phyloP scores from a whole-genome alignment of 2,113 vertebrate species.

The Pterocles burchelli region DNA sequence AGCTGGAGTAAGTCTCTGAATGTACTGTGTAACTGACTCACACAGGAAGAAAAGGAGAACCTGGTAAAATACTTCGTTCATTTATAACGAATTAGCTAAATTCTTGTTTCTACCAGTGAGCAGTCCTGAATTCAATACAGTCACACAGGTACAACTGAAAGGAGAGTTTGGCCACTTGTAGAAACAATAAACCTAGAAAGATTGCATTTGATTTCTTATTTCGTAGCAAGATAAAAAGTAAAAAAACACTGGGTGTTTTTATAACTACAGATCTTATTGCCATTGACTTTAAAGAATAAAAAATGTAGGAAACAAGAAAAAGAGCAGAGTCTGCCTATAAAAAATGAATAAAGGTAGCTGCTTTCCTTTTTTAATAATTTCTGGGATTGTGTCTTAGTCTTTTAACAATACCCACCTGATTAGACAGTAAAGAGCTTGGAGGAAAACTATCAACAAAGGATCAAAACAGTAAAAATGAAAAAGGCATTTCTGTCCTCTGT shows the following conservation, averaged over 20 bases:
- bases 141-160: not conserved
- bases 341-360: not conserved
- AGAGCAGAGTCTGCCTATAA: not conserved
- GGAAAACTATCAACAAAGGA: not conserved
- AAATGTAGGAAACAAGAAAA: not conserved
- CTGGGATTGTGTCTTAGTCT: not conserved
- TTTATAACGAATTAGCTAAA: conserved; percentile 26
- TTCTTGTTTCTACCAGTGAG: not conserved
- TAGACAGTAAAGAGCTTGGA: not conserved
- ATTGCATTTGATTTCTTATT: not conserved
- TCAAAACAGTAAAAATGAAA: not conserved
- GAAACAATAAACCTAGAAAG: not conserved
- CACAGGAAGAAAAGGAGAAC: conserved; percentile 37
- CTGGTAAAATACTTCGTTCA: conserved; percentile 49
- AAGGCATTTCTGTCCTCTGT: not conserved
- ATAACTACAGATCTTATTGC: not conserved
- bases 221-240: not conserved
- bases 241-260: not conserved
- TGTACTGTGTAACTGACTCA: conserved; percentile 9
- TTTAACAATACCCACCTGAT: not conserved
- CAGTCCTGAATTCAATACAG: not conserved
- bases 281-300: not conserved
- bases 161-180: not conserved
- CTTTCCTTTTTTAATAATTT: not conserved
- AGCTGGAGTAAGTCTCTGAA: conserved; percentile 39